Percentiles rank a stretch among this genome's conserved stretches.
These are phyloP conservation scores for Loripinus fragilis DNA, from an alignment of 2,888 invertebrate species.

Conservation along the genomic window DNA sequence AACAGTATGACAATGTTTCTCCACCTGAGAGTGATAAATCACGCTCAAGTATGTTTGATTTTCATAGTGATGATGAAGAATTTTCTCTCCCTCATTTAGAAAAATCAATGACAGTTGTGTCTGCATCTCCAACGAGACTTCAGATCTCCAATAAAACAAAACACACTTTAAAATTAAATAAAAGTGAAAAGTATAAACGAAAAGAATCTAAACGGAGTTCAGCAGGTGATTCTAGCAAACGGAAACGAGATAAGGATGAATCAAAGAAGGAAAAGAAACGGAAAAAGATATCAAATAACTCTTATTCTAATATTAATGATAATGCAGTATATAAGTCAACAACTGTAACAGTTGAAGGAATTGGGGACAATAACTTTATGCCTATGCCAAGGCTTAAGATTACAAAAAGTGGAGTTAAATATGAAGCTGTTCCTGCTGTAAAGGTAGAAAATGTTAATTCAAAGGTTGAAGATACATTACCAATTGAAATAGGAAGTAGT, in stretches of 20 bases:
- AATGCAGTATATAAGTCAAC: slow-evolving; percentile 73
- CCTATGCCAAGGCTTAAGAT: slow-evolving; percentile 77
- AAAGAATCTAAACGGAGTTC: slow-evolving; percentile 71
- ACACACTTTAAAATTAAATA: slow-evolving; percentile 66
- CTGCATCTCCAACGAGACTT: slow-evolving; percentile 70
- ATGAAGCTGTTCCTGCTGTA: not conserved
- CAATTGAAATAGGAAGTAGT: not conserved
- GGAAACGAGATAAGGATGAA: slow-evolving; percentile 74
- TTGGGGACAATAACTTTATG: slow-evolving; percentile 38
- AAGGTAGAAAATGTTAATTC: not conserved
- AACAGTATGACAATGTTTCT: slow-evolving; percentile 57
- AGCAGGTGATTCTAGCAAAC: slow-evolving; percentile 68
- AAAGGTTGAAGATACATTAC: not conserved
- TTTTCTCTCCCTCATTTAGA: slow-evolving; percentile 61
- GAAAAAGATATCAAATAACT: slow-evolving; percentile 63
- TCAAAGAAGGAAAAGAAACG: slow-evolving; percentile 74
- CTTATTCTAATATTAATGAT: slow-evolving; percentile 63
- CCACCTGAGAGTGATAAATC: slow-evolving; percentile 61
- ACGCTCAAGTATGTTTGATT: slow-evolving; percentile 72
- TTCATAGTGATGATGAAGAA: slow-evolving; percentile 78
- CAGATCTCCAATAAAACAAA: slow-evolving; percentile 74
- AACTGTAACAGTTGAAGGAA: slow-evolving; percentile 69
- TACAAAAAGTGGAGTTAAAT: slow-evolving; percentile 63
- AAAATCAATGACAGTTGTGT: slow-evolving; percentile 63
- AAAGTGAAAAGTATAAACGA: slow-evolving; percentile 74